phyloP scores from a whole-genome alignment of 2,888 invertebrate species.

The Oeneis ivallda region DNA sequence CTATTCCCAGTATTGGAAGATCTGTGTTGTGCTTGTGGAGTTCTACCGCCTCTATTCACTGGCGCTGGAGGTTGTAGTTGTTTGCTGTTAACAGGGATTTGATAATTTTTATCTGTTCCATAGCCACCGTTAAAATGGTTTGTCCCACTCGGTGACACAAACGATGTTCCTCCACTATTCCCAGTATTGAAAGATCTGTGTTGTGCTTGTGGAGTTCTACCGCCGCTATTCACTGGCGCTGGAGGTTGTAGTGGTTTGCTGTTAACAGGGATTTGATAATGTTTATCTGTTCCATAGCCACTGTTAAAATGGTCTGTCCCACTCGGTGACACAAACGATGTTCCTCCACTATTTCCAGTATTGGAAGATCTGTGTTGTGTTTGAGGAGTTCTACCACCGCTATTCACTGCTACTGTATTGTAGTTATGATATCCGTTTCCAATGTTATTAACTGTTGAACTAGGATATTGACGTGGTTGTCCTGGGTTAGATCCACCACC shows the following conservation, averaged over 20 bases:
- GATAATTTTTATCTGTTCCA: slow-evolving; percentile 26
- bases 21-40: not conserved
- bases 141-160: not conserved
- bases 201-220: not conserved
- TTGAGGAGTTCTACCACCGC: too few species aligned
- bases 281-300: too few species aligned
- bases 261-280: too few species aligned
- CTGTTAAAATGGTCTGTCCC: too few species aligned
- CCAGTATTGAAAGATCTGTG: not conserved
- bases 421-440: slow-evolving; percentile 26
- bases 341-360: too few species aligned
- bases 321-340: too few species aligned
- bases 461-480: not conserved
- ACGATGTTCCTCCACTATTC: not conserved
- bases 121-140: slow-evolving; percentile 18
- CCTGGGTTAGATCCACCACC: not conserved
- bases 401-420: not conserved
- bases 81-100: slow-evolving; percentile 16
- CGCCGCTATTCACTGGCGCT: too few species aligned
- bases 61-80: not conserved
- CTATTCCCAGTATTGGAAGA: not conserved
- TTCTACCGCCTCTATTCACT: not conserved
- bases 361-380: too few species aligned
- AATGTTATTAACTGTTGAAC: slow-evolving; percentile 14
- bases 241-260: not conserved